Base-by-base conservation (phyloP, 2,113 vertebrate species). In the Podarcis cretensis region DNA sequence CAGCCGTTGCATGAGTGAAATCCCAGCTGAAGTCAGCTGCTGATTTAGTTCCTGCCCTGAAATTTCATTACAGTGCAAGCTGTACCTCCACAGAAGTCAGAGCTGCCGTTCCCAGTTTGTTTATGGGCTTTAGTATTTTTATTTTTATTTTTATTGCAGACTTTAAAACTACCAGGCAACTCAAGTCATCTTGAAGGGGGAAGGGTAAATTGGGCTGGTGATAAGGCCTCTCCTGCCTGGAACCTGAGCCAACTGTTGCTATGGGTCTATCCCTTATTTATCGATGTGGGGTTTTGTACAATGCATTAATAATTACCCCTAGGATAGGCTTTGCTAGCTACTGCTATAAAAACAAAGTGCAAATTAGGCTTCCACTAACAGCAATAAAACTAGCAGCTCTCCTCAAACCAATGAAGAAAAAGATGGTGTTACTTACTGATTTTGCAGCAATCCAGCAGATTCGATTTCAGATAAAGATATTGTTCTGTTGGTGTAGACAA, bases 301-400 rank as follows among this genome's bases (percentile, higher is more conserved):
- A 21, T 83, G 35, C 66, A 48, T 83, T 59, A 79, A 83, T 83
- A 73, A 83, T 77, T 69, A 14, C 43, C 9, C 14, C 35, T n/a
- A 43, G 25, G 37, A 80, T n/a, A 48, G 30, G 43, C 81, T 78
- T 69, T 77, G 40, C 78, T 59, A 59, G 84, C 13, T 27, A 76
- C 59, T n/a, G 35, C 30, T 48, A 40, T 69, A 35, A 83, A 69
- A 86, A 84, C 43, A 89, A 48, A 10, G 40, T 73, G 27, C 5
- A 1, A 79, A 81, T 90, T 75, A 14, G 71, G 3, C 32, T 89
- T 10, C 73, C 25, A 21, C 66, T 37, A 78, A 78, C 32, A 71
- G 89, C 81, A 90, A 23, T 81, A 90, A 90, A 90, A 27, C 40
- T n/a, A 86, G 80, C n/a, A 0, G 3, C 35, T 7, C 87, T 80